phyloP scores from a whole-genome alignment of 2,797 vertebrate species.

The Neomorphus geoffroyi region DNA sequence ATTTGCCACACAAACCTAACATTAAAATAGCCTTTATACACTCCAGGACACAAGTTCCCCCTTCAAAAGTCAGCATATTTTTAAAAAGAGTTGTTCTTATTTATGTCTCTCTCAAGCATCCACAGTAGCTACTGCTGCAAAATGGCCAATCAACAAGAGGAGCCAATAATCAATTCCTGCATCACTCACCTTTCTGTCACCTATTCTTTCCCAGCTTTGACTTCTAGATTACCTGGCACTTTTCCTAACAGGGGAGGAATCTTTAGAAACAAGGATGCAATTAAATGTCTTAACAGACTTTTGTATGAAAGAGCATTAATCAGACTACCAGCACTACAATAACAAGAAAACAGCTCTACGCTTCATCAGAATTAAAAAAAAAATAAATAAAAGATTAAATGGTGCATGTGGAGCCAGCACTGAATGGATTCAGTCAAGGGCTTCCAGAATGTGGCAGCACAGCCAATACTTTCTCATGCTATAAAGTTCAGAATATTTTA shows the following conservation, averaged over 20 bases:
- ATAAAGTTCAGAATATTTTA: background rate
- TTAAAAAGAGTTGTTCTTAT: background rate
- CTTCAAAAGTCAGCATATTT: background rate
- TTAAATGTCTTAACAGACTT: background rate
- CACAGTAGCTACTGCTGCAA: background rate
- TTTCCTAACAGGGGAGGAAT: background rate
- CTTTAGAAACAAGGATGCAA: background rate
- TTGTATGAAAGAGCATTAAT: background rate
- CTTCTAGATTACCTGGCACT: background rate
- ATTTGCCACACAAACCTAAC: background rate
- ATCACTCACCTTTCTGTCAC: background rate
- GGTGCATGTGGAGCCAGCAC: background rate
- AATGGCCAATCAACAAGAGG: background rate
- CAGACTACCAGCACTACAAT: background rate
- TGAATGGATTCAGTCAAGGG: background rate
- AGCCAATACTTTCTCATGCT: background rate
- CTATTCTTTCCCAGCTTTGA: background rate
- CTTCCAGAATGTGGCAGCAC: background rate
- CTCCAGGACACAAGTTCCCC: background rate
- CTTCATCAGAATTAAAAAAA: background rate
- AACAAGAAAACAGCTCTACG: background rate
- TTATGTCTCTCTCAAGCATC: background rate
- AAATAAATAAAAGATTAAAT: no score
- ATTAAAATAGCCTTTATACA: background rate
- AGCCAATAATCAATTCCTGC: background rate